Evolutionary conservation across 2,888 invertebrate genomes (phyloP).

Genomic region (Allolobophora icterica): DNA sequence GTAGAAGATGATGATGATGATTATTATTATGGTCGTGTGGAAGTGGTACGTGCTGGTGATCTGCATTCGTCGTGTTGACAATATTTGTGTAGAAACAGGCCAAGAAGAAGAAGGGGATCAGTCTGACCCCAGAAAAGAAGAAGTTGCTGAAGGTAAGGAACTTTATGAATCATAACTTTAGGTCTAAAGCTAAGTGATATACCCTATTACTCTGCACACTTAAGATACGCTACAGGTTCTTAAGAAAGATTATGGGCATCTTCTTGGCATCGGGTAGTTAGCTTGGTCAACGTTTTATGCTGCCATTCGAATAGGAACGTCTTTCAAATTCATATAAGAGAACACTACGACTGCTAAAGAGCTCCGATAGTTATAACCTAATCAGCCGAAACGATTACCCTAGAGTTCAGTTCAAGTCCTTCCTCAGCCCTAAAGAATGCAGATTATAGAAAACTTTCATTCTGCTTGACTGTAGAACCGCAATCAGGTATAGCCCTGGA

Average conservation of each 20-base stretch:
- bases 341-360: too few relatives aligned
- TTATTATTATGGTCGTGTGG: conserved; percentile 27
- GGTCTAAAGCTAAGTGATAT: background rate
- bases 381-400: too few relatives aligned
- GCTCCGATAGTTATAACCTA: too few relatives aligned
- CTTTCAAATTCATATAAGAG: too few relatives aligned
- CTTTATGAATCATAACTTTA: background rate
- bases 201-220: background rate
- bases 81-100: conserved; percentile 41
- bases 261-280: background rate
- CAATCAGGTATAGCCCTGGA: too few relatives aligned
- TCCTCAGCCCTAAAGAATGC: too few relatives aligned
- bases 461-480: too few relatives aligned
- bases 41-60: background rate
- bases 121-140: conserved; percentile 46
- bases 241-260: background rate
- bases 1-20: conserved; percentile 26
- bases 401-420: too few relatives aligned
- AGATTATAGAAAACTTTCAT: too few relatives aligned
- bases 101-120: conserved; percentile 49
- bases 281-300: too few relatives aligned
- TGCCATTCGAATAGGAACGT: too few relatives aligned
- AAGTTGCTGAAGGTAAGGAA: conserved; percentile 44
- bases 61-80: conserved; percentile 18
- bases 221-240: background rate